Percentiles rank a stretch among this genome's conserved stretches.
Conservation (phyloP, 2,888 invertebrate genomes). For the Patella depressa region DNA sequence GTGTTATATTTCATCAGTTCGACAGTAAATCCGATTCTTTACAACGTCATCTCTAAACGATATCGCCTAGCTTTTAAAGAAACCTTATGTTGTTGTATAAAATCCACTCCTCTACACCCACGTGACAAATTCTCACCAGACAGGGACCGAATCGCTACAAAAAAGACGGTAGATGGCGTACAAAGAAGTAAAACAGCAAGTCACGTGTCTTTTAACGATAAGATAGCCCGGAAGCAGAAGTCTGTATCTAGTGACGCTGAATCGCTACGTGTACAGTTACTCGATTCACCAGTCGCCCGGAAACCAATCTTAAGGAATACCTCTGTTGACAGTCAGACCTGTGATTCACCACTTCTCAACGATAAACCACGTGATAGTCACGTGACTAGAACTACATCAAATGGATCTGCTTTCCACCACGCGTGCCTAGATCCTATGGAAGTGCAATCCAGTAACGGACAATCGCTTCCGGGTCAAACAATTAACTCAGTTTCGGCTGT, state of each 20-base stretch:
- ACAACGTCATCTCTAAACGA: constrained; percentile 94
- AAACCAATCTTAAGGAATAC: neutral
- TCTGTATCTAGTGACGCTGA: neutral
- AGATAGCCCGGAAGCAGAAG: neutral
- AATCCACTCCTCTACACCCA: too few relatives aligned
- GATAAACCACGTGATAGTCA: too few relatives aligned
- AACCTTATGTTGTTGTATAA: constrained; percentile 63
- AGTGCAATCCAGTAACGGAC: too few relatives aligned
- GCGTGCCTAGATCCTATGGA: too few relatives aligned
- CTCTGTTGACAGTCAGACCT: neutral
- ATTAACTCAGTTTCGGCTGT: too few relatives aligned
- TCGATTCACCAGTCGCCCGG: neutral
- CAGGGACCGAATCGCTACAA: too few relatives aligned
- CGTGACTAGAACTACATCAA: too few relatives aligned
- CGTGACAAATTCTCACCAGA: too few relatives aligned
- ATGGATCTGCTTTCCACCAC: too few relatives aligned
- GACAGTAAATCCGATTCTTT: constrained; percentile 92
- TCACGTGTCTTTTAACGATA: constrained; percentile 1
- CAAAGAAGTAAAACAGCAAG: neutral
- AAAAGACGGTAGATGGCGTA: too few relatives aligned
- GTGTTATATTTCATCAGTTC: constrained; percentile 93
- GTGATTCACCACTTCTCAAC: neutral
- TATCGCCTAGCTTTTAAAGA: constrained; percentile 93
- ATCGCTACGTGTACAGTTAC: neutral
- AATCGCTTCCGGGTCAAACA: too few relatives aligned